Base-by-base conservation (phyloP, 2,113 vertebrate species). In the Hyaena hyaena region DNA sequence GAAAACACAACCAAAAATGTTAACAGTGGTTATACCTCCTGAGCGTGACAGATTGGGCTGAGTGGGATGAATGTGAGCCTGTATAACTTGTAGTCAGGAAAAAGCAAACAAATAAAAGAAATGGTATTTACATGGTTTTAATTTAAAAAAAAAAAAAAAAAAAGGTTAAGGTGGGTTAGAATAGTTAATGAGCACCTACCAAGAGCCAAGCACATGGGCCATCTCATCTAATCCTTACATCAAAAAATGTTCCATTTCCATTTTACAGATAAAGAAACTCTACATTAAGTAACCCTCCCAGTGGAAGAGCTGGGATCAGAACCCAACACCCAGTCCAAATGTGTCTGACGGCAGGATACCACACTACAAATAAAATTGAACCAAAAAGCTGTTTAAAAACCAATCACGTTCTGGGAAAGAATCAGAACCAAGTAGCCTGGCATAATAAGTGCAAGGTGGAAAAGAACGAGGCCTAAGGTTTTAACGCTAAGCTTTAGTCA, bases 61-160 rank as follows among this genome's bases (percentile, higher is more conserved):
- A 61, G 48, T 31, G 39, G 77, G 65, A 77, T 83, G 50, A 69
- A 79, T 14, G 69, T 39, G 9, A 73, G 39, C 5, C 23, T 53
- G 9, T 55, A 68, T 43, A 94, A 95, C 84, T 92, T 96, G 89
- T 26, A 80, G 39, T 94, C n/a, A 92, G 35, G 48, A 89, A 92
- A n/a, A 45, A 84, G 19, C 58, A 88, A 73, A 80, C n/a, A 55
- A 88, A n/a, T 19, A 84, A 45, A 35, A 88, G 61, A 83, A 58
- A 86, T 10, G 35, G 23, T 71, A 80, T n/a, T 92, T 45, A 89
- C 74, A 76, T 19, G 21, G 53, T n/a, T 26, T 31, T 21, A 58
- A 79, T 10, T 10, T 71, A 5, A 24, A 79, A 92, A 17, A 79
- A 92, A 9, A 5, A 24, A 79, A 92, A 17, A 79, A 92, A 9